These are phyloP conservation scores for Cyprinella venusta DNA, from an alignment of 2,797 vertebrate species.

Conservation along the genomic window DNA sequence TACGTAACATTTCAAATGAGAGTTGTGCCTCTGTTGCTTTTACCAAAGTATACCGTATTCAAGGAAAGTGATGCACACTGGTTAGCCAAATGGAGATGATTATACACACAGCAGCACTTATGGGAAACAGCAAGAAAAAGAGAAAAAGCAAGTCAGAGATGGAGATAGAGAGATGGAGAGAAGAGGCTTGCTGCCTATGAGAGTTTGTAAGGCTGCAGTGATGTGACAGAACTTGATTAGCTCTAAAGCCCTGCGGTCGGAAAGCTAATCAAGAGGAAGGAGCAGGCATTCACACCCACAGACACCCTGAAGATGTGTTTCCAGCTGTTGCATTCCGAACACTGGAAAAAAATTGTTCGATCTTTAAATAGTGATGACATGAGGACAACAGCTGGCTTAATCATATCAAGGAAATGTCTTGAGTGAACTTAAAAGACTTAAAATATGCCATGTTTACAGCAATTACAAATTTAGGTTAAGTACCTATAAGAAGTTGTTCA, in stretches of 20 bases:
- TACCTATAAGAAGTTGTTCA: background rate
- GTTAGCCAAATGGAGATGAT: background rate
- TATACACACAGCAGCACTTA: slow-evolving; percentile 1
- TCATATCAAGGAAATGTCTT: slow-evolving; percentile 4
- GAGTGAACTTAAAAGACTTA: background rate
- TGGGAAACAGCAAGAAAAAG: background rate
- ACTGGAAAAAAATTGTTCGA: background rate
- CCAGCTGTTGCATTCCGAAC: slow-evolving; percentile 51
- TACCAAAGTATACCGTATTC: slow-evolving; percentile 4
- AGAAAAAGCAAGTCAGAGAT: background rate
- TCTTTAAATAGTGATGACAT: slow-evolving; percentile 10
- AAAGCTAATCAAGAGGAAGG: slow-evolving; percentile 49
- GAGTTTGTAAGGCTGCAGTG: slow-evolving; percentile 17
- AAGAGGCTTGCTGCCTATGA: background rate
- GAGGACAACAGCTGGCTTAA: background rate
- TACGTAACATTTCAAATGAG: background rate
- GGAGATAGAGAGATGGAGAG: slow-evolving; percentile 4
- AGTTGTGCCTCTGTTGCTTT: background rate
- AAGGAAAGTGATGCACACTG: background rate
- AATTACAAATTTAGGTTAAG: background rate
- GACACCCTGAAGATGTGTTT: slow-evolving; percentile 24
- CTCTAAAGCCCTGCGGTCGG: slow-evolving; percentile 25
- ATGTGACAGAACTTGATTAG: slow-evolving; percentile 34
- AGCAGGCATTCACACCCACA: slow-evolving; percentile 49
- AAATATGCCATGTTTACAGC: background rate